Conservation (phyloP, 1,140 invertebrate genomes). For the Cheumatopsyche charites region DNA sequence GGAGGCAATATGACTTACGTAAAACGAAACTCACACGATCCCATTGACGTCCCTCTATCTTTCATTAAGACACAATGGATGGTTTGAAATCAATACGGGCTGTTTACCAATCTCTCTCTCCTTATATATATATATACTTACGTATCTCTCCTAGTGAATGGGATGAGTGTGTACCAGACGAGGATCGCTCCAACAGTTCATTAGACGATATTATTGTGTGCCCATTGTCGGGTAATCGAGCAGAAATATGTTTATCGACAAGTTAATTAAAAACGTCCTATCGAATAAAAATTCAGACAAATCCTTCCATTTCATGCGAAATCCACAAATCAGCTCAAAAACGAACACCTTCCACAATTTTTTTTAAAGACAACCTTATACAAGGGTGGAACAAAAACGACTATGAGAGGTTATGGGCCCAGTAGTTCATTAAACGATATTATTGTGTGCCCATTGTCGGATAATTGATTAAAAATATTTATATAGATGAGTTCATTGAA, state of each 20-base stretch:
- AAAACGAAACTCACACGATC: conserved; percentile 42
- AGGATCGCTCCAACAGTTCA: conserved; percentile 6
- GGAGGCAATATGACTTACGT: conserved; percentile 45
- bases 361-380: too few relatives aligned
- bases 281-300: too few relatives aligned
- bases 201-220: not conserved
- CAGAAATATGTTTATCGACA: too few relatives aligned
- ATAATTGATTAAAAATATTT: not conserved
- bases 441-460: not conserved
- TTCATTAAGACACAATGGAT: conserved; percentile 48
- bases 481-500: too few relatives aligned
- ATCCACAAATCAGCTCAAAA: too few relatives aligned
- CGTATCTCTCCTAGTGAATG: too few relatives aligned
- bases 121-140: not conserved
- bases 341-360: too few relatives aligned
- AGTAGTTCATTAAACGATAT: conserved; percentile 6
- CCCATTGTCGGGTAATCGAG: not conserved
- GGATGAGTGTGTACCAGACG: not conserved
- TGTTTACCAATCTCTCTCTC: conserved; percentile 42
- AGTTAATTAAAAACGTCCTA: too few relatives aligned
- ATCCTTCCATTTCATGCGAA: too few relatives aligned
- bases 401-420: too few relatives aligned
- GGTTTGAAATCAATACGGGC: conserved; percentile 47
- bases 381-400: too few relatives aligned
- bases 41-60: conserved; percentile 42